These are phyloP conservation scores for Emydocephalus ijimae DNA, from an alignment of 2,113 vertebrate genomes.

Conservation along the genomic window DNA sequence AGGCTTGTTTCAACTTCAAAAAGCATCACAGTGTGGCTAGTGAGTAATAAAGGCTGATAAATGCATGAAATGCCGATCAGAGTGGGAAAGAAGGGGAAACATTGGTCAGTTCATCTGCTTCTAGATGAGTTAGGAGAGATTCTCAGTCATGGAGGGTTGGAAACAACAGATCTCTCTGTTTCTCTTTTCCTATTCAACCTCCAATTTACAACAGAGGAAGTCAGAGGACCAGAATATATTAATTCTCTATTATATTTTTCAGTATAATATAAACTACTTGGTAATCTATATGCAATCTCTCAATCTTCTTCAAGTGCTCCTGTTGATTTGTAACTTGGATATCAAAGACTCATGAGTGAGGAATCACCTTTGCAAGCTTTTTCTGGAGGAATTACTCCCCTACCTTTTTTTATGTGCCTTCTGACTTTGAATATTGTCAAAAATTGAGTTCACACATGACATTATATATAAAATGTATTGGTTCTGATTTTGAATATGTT, in stretches of 20 bases:
- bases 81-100: constrained; percentile 1
- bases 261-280: constrained; percentile 25
- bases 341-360: constrained; percentile 49
- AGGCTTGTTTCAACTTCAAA: constrained; percentile 53
- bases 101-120: constrained; percentile 24
- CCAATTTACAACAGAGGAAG: constrained; percentile 20
- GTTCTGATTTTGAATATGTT: neutral
- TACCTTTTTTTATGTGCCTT: neutral
- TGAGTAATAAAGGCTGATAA: constrained; percentile 50
- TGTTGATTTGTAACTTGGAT: neutral
- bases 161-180: constrained; percentile 22
- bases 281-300: neutral
- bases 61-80: constrained; percentile 50
- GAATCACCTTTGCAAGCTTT: constrained; percentile 51
- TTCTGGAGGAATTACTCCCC: constrained; percentile 66
- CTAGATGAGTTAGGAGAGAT: constrained; percentile 13
- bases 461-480: neutral
- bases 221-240: constrained; percentile 6
- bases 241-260: neutral
- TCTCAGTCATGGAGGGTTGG: neutral
- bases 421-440: neutral
- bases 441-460: neutral
- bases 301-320: constrained; percentile 14
- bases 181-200: constrained; percentile 7
- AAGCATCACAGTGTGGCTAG: constrained; percentile 30